Evolutionary conservation across 2,888 invertebrate genomes (phyloP).

Genomic region (Hirtodrosophila cameraria): DNA sequence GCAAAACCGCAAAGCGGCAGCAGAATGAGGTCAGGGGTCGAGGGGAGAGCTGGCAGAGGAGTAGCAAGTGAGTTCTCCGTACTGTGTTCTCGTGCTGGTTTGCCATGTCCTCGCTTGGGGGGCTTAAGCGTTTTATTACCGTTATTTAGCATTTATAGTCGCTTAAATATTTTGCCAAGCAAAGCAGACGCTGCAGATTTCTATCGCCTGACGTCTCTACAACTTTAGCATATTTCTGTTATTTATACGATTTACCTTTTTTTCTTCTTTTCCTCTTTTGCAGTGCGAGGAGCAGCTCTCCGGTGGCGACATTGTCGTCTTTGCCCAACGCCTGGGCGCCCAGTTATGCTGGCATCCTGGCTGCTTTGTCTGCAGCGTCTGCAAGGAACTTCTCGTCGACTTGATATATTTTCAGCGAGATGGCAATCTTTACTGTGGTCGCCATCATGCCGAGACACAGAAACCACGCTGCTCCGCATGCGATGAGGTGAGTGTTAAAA

Average conservation of each 20-base stretch:
- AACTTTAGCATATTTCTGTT: slow-evolving; percentile 70
- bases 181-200: slow-evolving; percentile 75
- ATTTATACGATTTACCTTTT: slow-evolving; percentile 55
- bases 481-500: slow-evolving; percentile 91
- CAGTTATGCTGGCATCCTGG: slow-evolving; percentile 96
- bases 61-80: slow-evolving; percentile 15
- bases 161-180: slow-evolving; percentile 74
- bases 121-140: slow-evolving; percentile 80
- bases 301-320: slow-evolving; percentile 95
- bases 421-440: slow-evolving; percentile 95
- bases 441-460: slow-evolving; percentile 98
- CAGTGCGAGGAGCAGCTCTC: slow-evolving; percentile 94
- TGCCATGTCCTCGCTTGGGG: slow-evolving; percentile 62
- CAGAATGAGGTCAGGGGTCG: background rate
- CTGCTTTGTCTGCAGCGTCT: slow-evolving; percentile 96
- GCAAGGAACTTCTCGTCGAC: slow-evolving; percentile 97
- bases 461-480: slow-evolving; percentile 98
- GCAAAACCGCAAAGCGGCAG: slow-evolving; percentile 51
- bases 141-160: slow-evolving; percentile 82
- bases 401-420: slow-evolving; percentile 98
- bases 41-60: background rate
- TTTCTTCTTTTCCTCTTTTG: slow-evolving; percentile 19
- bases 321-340: slow-evolving; percentile 93
- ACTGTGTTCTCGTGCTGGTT: slow-evolving; percentile 34
- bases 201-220: slow-evolving; percentile 56